A percentile compares a stretch with the other conserved stretches of the same genome.
These are phyloP conservation scores for Ranitomeya variabilis DNA, from an alignment of 2,113 vertebrate species.

Conservation along the genomic window DNA sequence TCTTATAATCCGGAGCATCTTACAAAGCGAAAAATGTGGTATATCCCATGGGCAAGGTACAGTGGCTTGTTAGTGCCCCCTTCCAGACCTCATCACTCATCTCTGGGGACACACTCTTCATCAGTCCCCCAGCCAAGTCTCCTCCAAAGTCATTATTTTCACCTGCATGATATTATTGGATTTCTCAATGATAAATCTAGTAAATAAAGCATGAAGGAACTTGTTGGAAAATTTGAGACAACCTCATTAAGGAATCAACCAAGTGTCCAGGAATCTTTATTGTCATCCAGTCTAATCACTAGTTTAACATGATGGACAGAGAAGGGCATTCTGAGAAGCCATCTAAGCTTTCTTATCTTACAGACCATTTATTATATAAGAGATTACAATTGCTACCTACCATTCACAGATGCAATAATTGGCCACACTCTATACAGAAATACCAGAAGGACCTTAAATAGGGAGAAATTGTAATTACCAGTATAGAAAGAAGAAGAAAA, in stretches of 20 bases:
- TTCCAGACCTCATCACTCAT: too few species aligned
- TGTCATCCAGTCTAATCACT: not conserved
- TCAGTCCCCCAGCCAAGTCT: too few species aligned
- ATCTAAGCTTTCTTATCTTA: not conserved
- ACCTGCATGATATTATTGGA: not conserved
- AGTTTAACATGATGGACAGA: not conserved
- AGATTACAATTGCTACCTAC: not conserved
- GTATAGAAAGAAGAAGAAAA: not conserved
- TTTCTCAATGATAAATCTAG: not conserved
- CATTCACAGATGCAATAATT: not conserved
- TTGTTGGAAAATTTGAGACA: not conserved
- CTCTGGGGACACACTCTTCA: too few species aligned
- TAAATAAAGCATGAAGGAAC: not conserved
- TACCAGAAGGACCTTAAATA: not conserved
- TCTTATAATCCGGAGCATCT: too few species aligned
- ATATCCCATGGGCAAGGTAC: too few species aligned
- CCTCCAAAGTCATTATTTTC: too few species aligned
- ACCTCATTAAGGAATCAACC: not conserved
- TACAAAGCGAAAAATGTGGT: too few species aligned
- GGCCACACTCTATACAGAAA: not conserved
- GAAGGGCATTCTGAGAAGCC: not conserved
- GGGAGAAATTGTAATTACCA: not conserved
- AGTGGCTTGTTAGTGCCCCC: too few species aligned
- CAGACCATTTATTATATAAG: not conserved
- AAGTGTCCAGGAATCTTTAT: conserved; percentile 15